Base-by-base conservation (phyloP, 2,113 vertebrate species). In the Vicugna pacos region DNA sequence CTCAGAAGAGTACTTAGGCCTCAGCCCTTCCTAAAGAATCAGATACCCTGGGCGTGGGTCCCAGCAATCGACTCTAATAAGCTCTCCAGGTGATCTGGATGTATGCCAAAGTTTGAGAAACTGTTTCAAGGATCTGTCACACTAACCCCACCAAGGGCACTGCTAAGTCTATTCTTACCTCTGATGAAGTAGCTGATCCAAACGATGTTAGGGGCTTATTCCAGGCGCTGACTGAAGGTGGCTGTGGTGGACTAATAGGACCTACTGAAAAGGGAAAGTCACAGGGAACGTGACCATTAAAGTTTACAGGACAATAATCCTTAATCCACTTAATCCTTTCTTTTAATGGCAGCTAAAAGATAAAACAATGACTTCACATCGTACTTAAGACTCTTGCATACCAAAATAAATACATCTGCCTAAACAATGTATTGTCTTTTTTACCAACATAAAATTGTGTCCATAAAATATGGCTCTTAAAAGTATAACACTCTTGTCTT, bases 151-250 rank as follows among this genome's bases (percentile, higher is more conserved):
- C 10, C 3, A 50, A 82, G 42, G 17, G 17, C 72, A 64, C 16
- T 20, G 77, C 35, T 14, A 89, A 60, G 17, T 65, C 24, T 69
- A 17, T 50, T 97, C 98, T 97, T 98, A 99, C 99, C 99, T 99
- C 99, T 95, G 99, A 97, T 72, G 99, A 98, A 87, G 99, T 81
- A 0, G 99, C 95, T 92, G 99, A 99, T 96, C 99, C 99, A 98
- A 99, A 99, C 35, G 99, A 99, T 81, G 99, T 99, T 95, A 99
- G 98, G 94, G 99, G 99, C 97, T 99, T 99, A 98, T 99, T 99
- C 99, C 99, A 99, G 67, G 99, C 99, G 98, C 99, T 99, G 96
- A 99, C 99, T n/a, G 99, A 99, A 65, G 99, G 99, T 54, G 99
- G 99, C 97, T 99, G 99, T 38, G 99, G 99, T 90, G 99, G 99